Evolutionary conservation across 2,888 invertebrate genomes (phyloP), one percentile per base, ranked within the genome.

Genomic region (Ochropleura plecta): DNA sequence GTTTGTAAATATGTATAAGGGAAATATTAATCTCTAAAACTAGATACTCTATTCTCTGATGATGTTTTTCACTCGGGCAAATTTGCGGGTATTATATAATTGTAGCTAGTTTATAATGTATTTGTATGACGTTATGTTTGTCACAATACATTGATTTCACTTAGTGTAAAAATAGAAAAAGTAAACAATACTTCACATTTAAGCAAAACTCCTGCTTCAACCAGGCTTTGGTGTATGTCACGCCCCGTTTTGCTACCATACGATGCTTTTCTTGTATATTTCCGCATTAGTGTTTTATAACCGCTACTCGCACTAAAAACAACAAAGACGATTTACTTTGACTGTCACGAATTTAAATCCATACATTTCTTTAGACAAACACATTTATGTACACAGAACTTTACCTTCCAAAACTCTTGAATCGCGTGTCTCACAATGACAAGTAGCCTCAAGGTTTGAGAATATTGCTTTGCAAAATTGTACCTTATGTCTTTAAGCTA

Each of bases 371-470:
- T 78, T 71, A 84, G 72, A 74, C 78, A 82, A 83, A 88, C 85
- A 85, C 79, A 84, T 78, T 68, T 65, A 71, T 55, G 12, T 48
- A 82, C 84, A 82, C 82, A 80, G 70, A 84, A 86, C 65, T 83
- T 82, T 80, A 82, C 79, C 78, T 83, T 84, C 69, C 85, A 71
- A 87, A 90, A 90, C 83, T 89, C 72, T 85, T 78, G 80, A 86
- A 91, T 92, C 84, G 92, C 91, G 91, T 92, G 92, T 76, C 74
- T 75, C 59, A 78, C 83, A 83, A 88, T 86, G 83, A 69, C 70
- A 79, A 68, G 49, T n/a, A 64, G 16, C 51, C 53, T 78, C 67
- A 30, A 71, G 51, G 69, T 70, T 60, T 67, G 40, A 18, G 18
- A 68, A 80, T 40, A 69, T 69, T 59, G 67, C 53, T 62, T 59